These are phyloP conservation scores for Penaeus vannamei DNA, from an alignment of 1,140 invertebrate genomes.

Conservation along the genomic window DNA sequence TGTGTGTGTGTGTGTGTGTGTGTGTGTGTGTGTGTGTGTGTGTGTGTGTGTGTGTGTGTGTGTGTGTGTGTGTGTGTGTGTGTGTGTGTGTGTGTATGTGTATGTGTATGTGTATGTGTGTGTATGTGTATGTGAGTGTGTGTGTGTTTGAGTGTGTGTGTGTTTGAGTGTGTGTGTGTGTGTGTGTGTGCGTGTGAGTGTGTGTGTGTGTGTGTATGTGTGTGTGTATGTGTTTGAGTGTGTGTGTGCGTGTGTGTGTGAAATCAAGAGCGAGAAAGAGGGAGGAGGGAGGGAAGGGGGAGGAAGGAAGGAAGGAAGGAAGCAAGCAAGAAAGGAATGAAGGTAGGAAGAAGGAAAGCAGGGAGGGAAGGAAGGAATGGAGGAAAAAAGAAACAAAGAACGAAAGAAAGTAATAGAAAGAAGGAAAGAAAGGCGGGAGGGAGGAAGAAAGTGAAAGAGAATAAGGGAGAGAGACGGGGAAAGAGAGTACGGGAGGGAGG, in stretches of 20 bases:
- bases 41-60: no score
- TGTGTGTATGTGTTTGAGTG: conserved; percentile 18
- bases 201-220: conserved; percentile 1
- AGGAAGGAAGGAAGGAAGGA: neutral
- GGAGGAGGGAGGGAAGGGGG: neutral
- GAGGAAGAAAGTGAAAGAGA: neutral
- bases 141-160: no score
- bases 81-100: conserved; percentile 1
- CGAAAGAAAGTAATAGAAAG: neutral
- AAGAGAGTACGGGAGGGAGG: no score
- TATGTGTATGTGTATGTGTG: neutral
- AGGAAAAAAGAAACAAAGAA: neutral
- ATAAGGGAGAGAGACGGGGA: no score
- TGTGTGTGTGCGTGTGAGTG: neutral
- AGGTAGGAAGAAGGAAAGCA: no score
- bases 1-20: no score
- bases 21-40: no score
- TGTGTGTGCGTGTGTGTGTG: conserved; percentile 37
- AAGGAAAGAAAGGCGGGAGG: neutral
- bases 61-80: neutral
- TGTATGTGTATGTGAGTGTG: no score
- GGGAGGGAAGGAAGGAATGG: no score
- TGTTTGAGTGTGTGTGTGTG: no score
- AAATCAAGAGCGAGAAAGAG: neutral
- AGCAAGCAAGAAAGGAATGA: no score